A percentile compares a stretch with the other conserved stretches of the same genome.
phyloP scores from a whole-genome alignment of 1,140 invertebrate genomes.

The Wasmannia auropunctata region DNA sequence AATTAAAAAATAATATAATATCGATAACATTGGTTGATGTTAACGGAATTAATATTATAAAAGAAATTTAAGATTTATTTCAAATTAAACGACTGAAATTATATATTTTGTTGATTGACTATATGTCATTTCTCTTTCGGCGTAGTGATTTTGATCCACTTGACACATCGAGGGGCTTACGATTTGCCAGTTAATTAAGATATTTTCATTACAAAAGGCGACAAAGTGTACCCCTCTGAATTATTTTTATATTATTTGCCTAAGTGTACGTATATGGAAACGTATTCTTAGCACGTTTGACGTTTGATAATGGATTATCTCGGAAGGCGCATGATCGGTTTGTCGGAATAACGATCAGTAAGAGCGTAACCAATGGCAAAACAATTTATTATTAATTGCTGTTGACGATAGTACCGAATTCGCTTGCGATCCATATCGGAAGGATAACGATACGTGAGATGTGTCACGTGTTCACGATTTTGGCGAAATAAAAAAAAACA shows the following conservation, averaged over 20 bases:
- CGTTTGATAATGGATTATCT: background rate
- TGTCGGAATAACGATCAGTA: background rate
- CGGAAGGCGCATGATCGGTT: background rate
- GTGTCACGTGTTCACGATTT: conserved; percentile 4
- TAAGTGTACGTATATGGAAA: conserved; percentile 45
- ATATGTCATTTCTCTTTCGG: background rate
- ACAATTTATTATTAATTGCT: conserved; percentile 7
- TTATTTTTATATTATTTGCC: conserved; percentile 78
- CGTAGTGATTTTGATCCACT: conserved; percentile 10
- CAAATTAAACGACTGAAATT: background rate
- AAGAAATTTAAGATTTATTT: background rate
- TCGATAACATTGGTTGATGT: background rate
- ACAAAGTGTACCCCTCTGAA: conserved; percentile 59
- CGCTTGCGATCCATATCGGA: conserved; percentile 14
- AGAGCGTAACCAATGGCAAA: background rate
- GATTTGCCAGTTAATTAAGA: conserved; percentile 69
- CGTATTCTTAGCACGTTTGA: conserved; percentile 10
- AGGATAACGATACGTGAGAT: background rate
- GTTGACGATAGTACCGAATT: conserved; percentile 2
- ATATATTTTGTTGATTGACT: background rate
- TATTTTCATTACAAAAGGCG: conserved; percentile 59
- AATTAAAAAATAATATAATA: background rate
- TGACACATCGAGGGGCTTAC: conserved; percentile 22
- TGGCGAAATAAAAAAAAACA: background rate
- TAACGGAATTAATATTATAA: background rate